Evolutionary conservation across 2,888 invertebrate genomes (phyloP).

Genomic region (Parascotia fuliginaria): DNA sequence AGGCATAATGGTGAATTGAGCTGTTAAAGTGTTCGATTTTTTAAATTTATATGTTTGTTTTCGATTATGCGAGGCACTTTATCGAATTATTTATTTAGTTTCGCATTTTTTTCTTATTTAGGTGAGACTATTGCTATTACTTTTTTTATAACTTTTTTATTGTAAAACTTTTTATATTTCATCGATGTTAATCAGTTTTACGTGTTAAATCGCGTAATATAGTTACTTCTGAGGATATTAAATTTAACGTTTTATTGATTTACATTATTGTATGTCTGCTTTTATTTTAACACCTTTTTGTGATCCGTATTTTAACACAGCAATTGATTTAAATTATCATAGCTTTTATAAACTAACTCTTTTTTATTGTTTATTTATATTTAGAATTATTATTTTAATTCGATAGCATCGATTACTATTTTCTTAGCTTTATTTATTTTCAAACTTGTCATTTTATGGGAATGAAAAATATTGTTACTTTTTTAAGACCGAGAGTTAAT

Average conservation of each 20-base stretch:
- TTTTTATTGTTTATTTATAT: no score
- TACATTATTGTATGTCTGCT: slow-evolving; percentile 19
- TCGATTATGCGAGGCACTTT: slow-evolving; percentile 32
- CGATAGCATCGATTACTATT: no score
- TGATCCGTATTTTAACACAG: not conserved
- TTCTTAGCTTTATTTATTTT: no score
- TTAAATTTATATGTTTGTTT: slow-evolving; percentile 29
- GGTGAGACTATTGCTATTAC: not conserved
- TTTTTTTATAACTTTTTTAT: slow-evolving; percentile 30
- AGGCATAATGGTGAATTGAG: slow-evolving; percentile 8
- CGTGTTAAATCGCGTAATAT: slow-evolving; percentile 16
- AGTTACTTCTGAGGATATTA: slow-evolving; percentile 15
- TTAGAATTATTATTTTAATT: no score
- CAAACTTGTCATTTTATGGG: no score
- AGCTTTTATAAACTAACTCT: not conserved
- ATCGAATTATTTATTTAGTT: slow-evolving; percentile 12
- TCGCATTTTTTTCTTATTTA: slow-evolving; percentile 10
- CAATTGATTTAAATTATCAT: not conserved
- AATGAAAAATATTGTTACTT: no score
- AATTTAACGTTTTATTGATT: slow-evolving; percentile 15
- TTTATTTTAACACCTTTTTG: slow-evolving; percentile 18
- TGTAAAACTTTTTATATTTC: slow-evolving; percentile 10
- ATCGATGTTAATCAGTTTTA: slow-evolving; percentile 15
- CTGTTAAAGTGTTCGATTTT: slow-evolving; percentile 29
- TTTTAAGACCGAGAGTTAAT: no score